phyloP scores from a whole-genome alignment of 2,113 vertebrate genomes.

The Felis catus region DNA sequence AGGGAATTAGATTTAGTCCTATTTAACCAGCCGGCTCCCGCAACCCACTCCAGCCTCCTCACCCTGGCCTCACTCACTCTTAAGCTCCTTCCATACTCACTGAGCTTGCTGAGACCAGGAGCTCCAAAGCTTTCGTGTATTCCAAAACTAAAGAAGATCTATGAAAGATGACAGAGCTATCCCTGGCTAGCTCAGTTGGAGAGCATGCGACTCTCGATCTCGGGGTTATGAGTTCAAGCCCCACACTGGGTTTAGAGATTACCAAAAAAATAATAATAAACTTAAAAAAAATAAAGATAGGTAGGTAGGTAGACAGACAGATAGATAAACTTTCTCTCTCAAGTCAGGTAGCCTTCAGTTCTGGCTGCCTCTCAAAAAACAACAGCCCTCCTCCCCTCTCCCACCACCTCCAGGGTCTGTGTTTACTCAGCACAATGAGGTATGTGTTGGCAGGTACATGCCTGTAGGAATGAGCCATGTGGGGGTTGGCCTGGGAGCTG shows the following conservation, averaged over 20 bases:
- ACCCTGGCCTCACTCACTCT: neutral
- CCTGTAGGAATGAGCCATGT: neutral
- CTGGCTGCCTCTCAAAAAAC: neutral
- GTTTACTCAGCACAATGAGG: constrained; percentile 21
- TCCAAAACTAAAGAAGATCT: constrained; percentile 10
- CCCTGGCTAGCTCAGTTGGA: neutral
- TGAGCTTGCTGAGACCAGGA: neutral
- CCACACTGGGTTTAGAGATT: neutral
- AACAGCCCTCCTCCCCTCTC: too few relatives aligned
- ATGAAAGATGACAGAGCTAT: neutral
- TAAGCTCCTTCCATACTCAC: neutral
- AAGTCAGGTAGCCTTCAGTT: constrained; percentile 21
- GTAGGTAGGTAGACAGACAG: neutral
- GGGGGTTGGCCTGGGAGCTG: neutral
- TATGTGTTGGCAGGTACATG: neutral
- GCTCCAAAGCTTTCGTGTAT: neutral
- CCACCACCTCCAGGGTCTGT: neutral
- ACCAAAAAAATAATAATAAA: neutral
- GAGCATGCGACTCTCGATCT: neutral
- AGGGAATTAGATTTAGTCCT: constrained; percentile 65
- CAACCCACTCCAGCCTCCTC: neutral
- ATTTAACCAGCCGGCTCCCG: constrained; percentile 54
- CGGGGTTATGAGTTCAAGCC: neutral
- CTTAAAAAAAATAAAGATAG: neutral
- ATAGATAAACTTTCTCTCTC: neutral